Conservation (phyloP, 2,113 vertebrate genomes). For the Tautogolabrus adspersus region DNA sequence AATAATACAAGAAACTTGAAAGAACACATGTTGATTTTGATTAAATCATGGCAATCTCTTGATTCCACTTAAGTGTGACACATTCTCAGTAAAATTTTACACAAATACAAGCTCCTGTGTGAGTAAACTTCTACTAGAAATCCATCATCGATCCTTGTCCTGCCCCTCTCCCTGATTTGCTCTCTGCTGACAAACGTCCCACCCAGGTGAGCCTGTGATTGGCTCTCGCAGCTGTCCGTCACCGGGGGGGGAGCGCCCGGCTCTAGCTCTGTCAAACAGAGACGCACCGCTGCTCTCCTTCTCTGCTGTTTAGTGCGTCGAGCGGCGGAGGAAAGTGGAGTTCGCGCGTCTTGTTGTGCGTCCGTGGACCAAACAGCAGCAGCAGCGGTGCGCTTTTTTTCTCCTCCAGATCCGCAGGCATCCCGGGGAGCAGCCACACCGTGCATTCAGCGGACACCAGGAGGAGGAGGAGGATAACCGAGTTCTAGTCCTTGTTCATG, state of each 20-base stretch:
- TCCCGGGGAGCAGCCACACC: conserved; percentile 45
- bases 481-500: conserved; percentile 4
- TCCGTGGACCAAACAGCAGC: conserved; percentile 63
- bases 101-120: background rate
- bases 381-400: conserved; percentile 43
- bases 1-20: background rate
- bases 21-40: background rate
- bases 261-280: conserved; percentile 34
- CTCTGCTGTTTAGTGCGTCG: conserved; percentile 65
- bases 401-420: conserved; percentile 49
- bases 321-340: conserved; percentile 60
- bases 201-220: conserved; percentile 51
- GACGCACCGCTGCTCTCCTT: conserved; percentile 49
- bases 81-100: background rate
- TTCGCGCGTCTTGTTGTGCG: conserved; percentile 56
- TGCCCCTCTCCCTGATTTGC: conserved; percentile 65
- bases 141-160: conserved; percentile 34
- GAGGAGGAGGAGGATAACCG: conserved; percentile 43
- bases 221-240: conserved; percentile 64
- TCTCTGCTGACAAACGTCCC: background rate
- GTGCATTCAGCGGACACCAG: conserved; percentile 50
- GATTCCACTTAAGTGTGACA: background rate
- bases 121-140: conserved; percentile 23
- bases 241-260: conserved; percentile 8
- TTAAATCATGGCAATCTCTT: background rate